Evolutionary conservation across 92 coral and sea anemone species (phyloP), one percentile per base, ranked within the genome.

Genomic region (Epizoanthus scotinus): DNA sequence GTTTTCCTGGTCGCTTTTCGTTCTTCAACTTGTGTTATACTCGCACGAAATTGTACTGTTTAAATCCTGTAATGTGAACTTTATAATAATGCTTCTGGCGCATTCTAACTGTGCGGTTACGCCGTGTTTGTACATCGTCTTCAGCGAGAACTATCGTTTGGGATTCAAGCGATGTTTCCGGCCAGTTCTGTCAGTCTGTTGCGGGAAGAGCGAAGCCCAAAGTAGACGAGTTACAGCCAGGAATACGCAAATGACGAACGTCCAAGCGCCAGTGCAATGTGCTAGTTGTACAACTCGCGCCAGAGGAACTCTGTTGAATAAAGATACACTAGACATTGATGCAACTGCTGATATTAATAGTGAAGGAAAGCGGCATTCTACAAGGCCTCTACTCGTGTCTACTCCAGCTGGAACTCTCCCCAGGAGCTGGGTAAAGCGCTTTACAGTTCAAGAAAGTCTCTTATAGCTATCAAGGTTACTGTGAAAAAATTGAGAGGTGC

Each of bases 51-150:
- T 74, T 14, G 44, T 59, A 36, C 63, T 74, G 66, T 74, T 66
- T 14, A 74, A 40, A 57, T 74, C 80, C 26, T 74, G 80, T 21
- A 59, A 74, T n/a, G 67, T 74, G 26, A 74, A 74, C 34, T 74
- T 74, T 38, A 74, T 74, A 0, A 67, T 74, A 15, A 66, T 50
- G 5, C 80, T 74, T 21, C 56, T 74, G 13, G 80, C 80, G 22
- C 80, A 74, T 40, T 74, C 80, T 2, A 74, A 74, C 47, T 74
- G 80, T 6, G 80, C 80, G 14, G 55, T 74, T 7, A 74, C 80
- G 12, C 80, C 80, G 0, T 74, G 42, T 74, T 54, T 74, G 40
- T 74, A 74, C 47, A 66, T 58, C 22, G n/a, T 31, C 21, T 25
- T 74, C 19, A 74, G 80, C 28, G 80, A 74, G 22, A 74, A 74